Base-by-base conservation (phyloP, 1,140 invertebrate species). In the Brachionus rubens region DNA sequence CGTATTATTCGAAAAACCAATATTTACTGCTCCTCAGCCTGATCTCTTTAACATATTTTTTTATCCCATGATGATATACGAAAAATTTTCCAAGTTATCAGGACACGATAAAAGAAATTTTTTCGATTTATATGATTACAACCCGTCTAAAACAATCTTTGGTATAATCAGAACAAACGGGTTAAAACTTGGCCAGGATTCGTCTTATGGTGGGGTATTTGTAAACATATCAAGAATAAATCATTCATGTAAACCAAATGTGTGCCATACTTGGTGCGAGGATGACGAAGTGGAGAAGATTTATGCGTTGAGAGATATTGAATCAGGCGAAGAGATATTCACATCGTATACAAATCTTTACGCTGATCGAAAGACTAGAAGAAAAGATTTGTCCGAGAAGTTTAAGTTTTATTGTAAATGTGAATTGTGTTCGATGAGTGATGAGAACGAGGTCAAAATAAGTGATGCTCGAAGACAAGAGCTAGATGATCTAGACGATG, bases 161-260 rank as follows among this genome's bases (percentile, higher is more conserved):
- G 54, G 54, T n/a, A 59, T 59, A 19, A 33, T 59, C n/a, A 59
- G 36, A 16, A 59, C 54, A 26, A 59, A 59, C 36, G 54, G 54
- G 9, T 59, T 33, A 7, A 59, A 33, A 30, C 54, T 59, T 59
- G 54, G 54, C 1, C 33, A 59, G 36, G 36, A 59, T 16, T 36
- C 54, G 6, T 26, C 33, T 36, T 59, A 36, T 59, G 33, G 54
- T 59, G 54, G 28, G 9, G 9, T 59, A 16, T 59, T 59, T 59
- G 33, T 33, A 33, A 6, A 33, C 9, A 59, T 59, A 33, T 28
- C 54, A 16, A 10, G 54, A 36, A 36, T 59, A 1, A 59, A 59
- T 28, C 54, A 59, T 36, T 59, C 54, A 40, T 59, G 54, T 16
- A 33, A 16, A 19, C 54, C 54, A 7, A 59, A 59, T 36, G 54